Base-by-base conservation (phyloP, 2,888 invertebrate species). In the Acleris sparsana region DNA sequence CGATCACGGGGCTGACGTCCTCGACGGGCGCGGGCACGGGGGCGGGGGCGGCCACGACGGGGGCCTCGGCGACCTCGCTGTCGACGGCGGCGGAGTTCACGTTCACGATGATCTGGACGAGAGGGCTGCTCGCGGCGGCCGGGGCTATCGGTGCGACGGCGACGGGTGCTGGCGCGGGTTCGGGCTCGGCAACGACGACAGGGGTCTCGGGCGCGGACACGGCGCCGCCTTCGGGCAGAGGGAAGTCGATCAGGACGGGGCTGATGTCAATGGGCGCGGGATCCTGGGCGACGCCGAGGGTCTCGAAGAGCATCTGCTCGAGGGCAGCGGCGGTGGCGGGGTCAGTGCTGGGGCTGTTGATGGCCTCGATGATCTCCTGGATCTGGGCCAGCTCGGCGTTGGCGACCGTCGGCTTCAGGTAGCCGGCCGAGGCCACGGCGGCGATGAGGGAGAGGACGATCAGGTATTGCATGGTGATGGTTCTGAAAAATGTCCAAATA, bases 401-500 rank as follows among this genome's bases (percentile, higher is more conserved):
- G 60, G 74, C 62, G 49, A 56, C 59, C 5, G 72, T 61, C 43
- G 79, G 80, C 64, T 71, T 76, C 46, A 77, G 7, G 62, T 70
- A 53, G 56, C 75, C 75, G 69, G 83, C 84, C 70, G 83, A 80
- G 57, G 86, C 84, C 78, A 84, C 84, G 71, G 84, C 75, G 72
- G 77, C 86, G 76, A 86, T 75, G 51, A 86, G 73, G 53, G 84
- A 82, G 74, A 89, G 73, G 56, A 82, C 82, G 44, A 85, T 53
- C 73, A 88, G 75, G 83, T 75, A 85, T 82, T 88, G 87, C 88
- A 88, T 88, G 53, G 88, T 88, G 53, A 67, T 73, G 74, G 57
- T 72, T 73, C 79, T 83, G 77, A 3, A 70, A 69, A 5, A 6
- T 43, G n/a, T 16, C 5, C n/a, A 44, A 16, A 44, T 5, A 3